Percentiles rank a stretch among this genome's conserved stretches.
Conservation (phyloP, 92 coral and sea anemone species). For the Galaxea fascicularis region DNA sequence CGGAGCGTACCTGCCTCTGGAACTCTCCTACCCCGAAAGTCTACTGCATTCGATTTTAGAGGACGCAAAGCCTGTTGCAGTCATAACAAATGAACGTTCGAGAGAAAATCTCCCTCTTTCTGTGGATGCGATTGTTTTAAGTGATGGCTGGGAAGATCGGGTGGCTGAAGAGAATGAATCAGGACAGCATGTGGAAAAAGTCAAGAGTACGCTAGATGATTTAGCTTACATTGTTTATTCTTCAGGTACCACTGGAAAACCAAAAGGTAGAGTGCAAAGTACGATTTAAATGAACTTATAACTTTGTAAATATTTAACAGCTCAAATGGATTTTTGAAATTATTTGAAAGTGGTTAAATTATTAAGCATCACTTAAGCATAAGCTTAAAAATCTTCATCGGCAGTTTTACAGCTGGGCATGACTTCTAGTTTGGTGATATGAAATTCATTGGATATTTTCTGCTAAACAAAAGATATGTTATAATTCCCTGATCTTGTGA, state of each 20-base stretch:
- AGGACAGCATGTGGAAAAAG: conserved; percentile 38
- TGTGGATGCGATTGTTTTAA: conserved; percentile 59
- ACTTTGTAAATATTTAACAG: not conserved
- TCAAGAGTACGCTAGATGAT: conserved; percentile 67
- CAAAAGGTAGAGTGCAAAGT: conserved; percentile 74
- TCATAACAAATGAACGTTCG: conserved; percentile 65
- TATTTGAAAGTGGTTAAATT: not conserved
- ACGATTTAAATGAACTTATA: not conserved
- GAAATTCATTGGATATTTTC: too few species aligned
- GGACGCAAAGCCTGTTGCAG: conserved; percentile 80
- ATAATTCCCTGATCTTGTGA: not conserved
- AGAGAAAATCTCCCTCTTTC: conserved; percentile 67
- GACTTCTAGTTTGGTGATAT: too few species aligned
- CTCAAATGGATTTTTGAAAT: not conserved
- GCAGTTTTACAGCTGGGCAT: too few species aligned
- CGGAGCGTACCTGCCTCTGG: conserved; percentile 87
- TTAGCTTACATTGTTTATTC: conserved; percentile 88
- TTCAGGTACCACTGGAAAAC: conserved; percentile 91
- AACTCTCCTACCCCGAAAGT: conserved; percentile 78
- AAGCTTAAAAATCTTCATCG: too few species aligned
- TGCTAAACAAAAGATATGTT: too few species aligned
- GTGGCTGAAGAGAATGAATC: conserved; percentile 66
- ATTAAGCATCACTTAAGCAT: not conserved
- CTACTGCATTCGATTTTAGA: conserved; percentile 76
- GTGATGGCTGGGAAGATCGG: conserved; percentile 78